A percentile compares a stretch with the other conserved stretches of the same genome.
Evolutionary conservation across 2,888 invertebrate species (phyloP).

Genomic region (Eupithecia dodoneata): DNA sequence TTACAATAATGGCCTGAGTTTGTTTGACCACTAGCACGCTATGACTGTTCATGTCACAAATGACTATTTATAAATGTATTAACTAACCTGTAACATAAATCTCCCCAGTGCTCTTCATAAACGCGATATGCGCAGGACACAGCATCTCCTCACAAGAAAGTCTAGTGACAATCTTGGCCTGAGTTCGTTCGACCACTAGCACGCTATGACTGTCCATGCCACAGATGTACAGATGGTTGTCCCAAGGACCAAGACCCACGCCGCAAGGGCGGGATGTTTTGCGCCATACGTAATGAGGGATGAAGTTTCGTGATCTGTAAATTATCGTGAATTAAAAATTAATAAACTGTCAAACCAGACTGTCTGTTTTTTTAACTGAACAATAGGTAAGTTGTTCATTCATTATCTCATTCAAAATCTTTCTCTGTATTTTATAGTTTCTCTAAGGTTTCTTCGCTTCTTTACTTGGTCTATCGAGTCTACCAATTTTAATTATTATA

Average conservation of each 20-base stretch:
- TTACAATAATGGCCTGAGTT: neutral
- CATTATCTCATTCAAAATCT: too few relatives aligned
- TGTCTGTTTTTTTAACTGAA: too few relatives aligned
- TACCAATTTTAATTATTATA: too few relatives aligned
- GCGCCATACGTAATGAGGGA: constrained; percentile 82
- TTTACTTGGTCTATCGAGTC: too few relatives aligned
- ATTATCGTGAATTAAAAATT: neutral
- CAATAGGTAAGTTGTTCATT: too few relatives aligned
- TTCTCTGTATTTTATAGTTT: too few relatives aligned
- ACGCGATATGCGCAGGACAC: constrained; percentile 86
- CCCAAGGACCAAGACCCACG: constrained; percentile 86
- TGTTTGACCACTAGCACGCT: neutral
- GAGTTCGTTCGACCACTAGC: constrained; percentile 75
- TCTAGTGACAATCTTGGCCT: constrained; percentile 80
- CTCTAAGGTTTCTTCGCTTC: too few relatives aligned
- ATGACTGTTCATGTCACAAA: neutral
- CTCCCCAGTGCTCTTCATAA: constrained; percentile 82
- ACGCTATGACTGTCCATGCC: constrained; percentile 87
- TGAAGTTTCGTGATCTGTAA: constrained; percentile 78
- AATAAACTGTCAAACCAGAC: too few relatives aligned
- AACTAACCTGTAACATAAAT: constrained; percentile 84
- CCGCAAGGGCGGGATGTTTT: constrained; percentile 87
- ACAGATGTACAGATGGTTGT: constrained; percentile 85
- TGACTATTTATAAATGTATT: constrained; percentile 14
- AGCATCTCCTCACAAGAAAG: constrained; percentile 84